phyloP scores from a whole-genome alignment of 2,888 invertebrate genomes.

The Strigamia crassipes region DNA sequence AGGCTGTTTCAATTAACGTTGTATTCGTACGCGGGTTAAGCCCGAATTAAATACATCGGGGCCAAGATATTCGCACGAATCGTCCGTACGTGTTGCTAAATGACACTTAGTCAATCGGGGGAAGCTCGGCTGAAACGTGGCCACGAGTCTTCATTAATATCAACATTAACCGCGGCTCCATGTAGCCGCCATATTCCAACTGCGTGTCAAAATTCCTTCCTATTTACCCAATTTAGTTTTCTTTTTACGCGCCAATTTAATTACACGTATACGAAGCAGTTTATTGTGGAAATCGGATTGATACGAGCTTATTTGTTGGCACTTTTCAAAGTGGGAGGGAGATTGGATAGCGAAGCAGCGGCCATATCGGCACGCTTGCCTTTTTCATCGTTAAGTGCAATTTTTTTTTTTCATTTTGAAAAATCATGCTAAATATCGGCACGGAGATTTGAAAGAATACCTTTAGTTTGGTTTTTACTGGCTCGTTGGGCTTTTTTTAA shows the following conservation, averaged over 20 bases:
- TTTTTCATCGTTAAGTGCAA: no score
- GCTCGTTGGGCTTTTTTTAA: neutral
- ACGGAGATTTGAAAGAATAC: no score
- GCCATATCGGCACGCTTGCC: no score
- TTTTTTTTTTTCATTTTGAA: neutral
- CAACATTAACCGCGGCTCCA: neutral
- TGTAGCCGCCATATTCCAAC: slow-evolving; percentile 43
- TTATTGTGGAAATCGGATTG: no score
- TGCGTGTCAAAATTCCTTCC: slow-evolving; percentile 36
- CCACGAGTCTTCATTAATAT: neutral
- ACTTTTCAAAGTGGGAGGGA: no score
- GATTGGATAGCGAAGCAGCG: no score
- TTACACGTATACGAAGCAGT: no score
- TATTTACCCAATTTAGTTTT: neutral
- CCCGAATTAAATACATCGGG: neutral
- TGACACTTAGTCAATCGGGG: neutral
- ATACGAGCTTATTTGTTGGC: no score
- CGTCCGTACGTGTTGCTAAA: neutral
- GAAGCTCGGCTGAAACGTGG: neutral
- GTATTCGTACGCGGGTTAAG: neutral
- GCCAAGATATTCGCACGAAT: neutral
- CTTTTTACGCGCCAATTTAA: no score
- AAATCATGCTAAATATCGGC: no score
- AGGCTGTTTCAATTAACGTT: slow-evolving; percentile 11
- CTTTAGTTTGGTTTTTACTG: neutral